Percentiles rank a stretch among this genome's conserved stretches.
These are phyloP conservation scores for Ostrea edulis DNA, from an alignment of 1,140 invertebrate genomes.

Conservation along the genomic window DNA sequence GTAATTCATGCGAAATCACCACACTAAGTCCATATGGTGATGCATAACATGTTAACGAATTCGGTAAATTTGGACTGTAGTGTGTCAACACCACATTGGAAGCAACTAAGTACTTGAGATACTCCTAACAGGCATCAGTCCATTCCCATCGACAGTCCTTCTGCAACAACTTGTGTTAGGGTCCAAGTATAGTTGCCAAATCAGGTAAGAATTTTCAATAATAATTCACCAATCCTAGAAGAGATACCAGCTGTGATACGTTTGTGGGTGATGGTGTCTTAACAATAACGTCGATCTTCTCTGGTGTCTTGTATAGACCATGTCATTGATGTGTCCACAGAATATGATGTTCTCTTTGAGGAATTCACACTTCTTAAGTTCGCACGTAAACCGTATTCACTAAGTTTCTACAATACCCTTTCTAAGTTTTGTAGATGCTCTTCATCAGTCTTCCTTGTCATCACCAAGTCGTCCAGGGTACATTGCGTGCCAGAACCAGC, in stretches of 20 bases:
- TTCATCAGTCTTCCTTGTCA: too few relatives aligned
- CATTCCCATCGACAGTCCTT: constrained; percentile 50
- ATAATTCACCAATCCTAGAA: too few relatives aligned
- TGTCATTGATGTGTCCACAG: constrained; percentile 53
- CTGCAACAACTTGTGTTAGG: constrained; percentile 46
- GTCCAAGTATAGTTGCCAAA: constrained; percentile 35
- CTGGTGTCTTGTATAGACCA: too few relatives aligned
- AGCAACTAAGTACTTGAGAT: background rate
- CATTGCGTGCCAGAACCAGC: constrained; percentile 61
- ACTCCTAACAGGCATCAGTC: background rate
- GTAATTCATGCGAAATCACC: too few relatives aligned
- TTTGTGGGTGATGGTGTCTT: too few relatives aligned
- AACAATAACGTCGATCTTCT: constrained; percentile 53
- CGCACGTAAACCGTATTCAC: too few relatives aligned
- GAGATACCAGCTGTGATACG: too few relatives aligned
- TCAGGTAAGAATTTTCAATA: constrained; percentile 57
- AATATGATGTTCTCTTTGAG: constrained; percentile 56
- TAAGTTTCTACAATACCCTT: too few relatives aligned
- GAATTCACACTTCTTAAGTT: too few relatives aligned
- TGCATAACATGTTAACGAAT: constrained; percentile 37
- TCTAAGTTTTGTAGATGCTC: too few relatives aligned
- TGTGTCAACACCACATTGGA: constrained; percentile 41
- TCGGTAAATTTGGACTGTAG: too few relatives aligned
- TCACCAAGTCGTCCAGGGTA: too few relatives aligned
- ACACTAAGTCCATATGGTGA: constrained; percentile 21